Evolutionary conservation across 2,797 vertebrate species (phyloP), one percentile per base, ranked within the genome.

Genomic region (Etheostoma perlongum): DNA sequence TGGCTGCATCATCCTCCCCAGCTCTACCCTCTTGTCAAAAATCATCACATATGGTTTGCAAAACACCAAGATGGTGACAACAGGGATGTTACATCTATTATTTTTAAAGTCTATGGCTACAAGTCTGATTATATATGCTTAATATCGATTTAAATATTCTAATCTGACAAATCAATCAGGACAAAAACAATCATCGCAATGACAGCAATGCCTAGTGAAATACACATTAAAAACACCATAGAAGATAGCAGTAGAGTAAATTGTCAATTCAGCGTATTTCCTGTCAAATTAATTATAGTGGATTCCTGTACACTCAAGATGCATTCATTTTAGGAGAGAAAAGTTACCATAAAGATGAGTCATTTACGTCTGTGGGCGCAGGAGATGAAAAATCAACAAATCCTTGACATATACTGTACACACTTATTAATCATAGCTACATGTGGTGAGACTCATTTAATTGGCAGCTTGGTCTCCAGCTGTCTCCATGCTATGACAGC

Each of bases 371-470:
- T 49, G 30, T 16, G 10, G 30, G 36, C 2, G 3, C 46, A 46
- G 58, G 19, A 69, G 27, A 51, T 36, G 6, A 55, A 64, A 68
- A 42, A 33, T 18, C 21, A 18, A 46, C 19, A 2, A 1, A 71
- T 55, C 54, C 40, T 33, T 63, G 40, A 11, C 53, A 57, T 47
- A 25, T 21, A 30, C 5, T 5, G 30, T 30, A 44, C 60, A 64
- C 46, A 53, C n/a, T 2, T 49, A 0, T 36, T 72, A 58, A 73
- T 81, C 58, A 73, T 7, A 51, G 18, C 36, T 19, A 47, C n/a
- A 30, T 36, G 47, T 60, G 27, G 16, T 40, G 55, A 60, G 46
- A 19, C 23, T 72, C 36, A n/a, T 30, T 55, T 16, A 63, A 52
- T 52, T 19, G 48, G 53, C 14, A 65, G 44, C 40, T 18, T 0